phyloP scores from a whole-genome alignment of 2,797 vertebrate species.

The Spinus olivaceus region DNA sequence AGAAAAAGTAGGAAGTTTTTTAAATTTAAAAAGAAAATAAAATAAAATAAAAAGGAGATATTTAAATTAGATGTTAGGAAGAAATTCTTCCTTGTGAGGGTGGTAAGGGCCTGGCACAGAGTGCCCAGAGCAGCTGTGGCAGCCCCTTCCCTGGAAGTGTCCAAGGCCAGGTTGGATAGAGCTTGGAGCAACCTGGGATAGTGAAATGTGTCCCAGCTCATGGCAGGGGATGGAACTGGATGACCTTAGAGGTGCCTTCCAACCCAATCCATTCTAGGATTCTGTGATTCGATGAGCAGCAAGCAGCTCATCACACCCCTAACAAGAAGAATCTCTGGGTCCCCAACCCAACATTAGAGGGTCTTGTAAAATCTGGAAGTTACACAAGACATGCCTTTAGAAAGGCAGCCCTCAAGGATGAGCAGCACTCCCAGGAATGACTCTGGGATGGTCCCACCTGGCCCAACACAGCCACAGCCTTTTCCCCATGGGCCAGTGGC shows the following conservation, averaged over 20 bases:
- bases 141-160: not conserved
- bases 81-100: not conserved
- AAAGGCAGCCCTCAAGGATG: not conserved
- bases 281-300: not conserved
- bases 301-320: not conserved
- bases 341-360: not conserved
- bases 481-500: not conserved
- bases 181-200: not conserved
- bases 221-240: not conserved
- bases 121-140: not conserved
- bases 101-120: not conserved
- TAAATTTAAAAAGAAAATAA: not conserved
- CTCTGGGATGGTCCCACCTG: not conserved
- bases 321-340: not conserved
- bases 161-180: fast-evolving
- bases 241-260: not conserved
- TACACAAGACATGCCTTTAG: not conserved
- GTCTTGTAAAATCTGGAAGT: not conserved
- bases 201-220: not conserved
- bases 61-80: not conserved
- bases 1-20: not conserved
- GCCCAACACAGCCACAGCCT: not conserved
- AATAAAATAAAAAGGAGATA: fast-evolving
- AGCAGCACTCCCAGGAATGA: not conserved
- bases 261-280: not conserved